phyloP scores from a whole-genome alignment of 1,140 invertebrate species.

The Nasonia longicornis region DNA sequence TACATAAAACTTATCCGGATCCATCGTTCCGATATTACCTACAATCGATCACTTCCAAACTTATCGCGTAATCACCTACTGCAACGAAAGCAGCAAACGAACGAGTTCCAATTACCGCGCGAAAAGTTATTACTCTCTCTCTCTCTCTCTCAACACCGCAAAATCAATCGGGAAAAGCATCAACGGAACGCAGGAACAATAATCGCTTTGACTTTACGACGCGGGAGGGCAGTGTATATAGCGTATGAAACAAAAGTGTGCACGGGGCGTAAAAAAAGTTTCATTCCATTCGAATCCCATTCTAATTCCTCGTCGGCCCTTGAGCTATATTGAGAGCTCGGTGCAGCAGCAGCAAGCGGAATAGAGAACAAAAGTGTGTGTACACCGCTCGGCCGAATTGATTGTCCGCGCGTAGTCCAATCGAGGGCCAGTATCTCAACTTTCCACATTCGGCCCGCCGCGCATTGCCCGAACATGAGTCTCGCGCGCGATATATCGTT shows the following conservation, averaged over 20 bases:
- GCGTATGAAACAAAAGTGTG: neutral
- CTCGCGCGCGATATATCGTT: neutral
- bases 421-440: slow-evolving; percentile 18
- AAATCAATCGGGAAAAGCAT: neutral
- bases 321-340: neutral
- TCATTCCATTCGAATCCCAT: slow-evolving; percentile 8
- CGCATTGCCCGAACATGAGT: neutral
- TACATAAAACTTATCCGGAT: no score
- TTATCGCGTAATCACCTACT: no score
- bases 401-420: slow-evolving; percentile 20
- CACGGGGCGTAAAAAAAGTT: neutral
- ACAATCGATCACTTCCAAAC: no score
- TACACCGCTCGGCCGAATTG: slow-evolving; percentile 27
- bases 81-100: no score
- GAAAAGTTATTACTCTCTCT: neutral
- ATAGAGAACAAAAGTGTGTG: slow-evolving; percentile 20
- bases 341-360: neutral
- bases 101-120: neutral
- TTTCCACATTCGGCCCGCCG: neutral
- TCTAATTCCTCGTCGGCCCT: slow-evolving; percentile 13
- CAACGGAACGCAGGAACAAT: neutral
- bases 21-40: no score
- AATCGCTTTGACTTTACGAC: neutral
- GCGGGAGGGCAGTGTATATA: no score
- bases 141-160: neutral